phyloP scores from a whole-genome alignment of 1,140 invertebrate species.

The Pissodes strobi region DNA sequence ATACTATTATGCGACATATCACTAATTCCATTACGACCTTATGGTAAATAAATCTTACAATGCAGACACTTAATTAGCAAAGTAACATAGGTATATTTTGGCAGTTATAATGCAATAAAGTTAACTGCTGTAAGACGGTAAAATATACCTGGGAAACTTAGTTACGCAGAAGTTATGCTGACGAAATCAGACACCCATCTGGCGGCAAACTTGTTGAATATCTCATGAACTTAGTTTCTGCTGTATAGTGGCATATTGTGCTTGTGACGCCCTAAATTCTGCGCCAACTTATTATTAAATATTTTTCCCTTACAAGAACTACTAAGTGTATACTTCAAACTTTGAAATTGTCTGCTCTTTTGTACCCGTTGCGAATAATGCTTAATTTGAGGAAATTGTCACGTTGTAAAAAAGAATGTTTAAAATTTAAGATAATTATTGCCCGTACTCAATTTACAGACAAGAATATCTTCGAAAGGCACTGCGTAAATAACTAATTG shows the following conservation, averaged over 20 bases:
- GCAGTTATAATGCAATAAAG: too few species aligned
- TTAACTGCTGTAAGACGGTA: constrained; percentile 12
- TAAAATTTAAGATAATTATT: background rate
- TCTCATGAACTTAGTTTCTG: constrained; percentile 27
- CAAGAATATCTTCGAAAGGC: too few species aligned
- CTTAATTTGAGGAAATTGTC: background rate
- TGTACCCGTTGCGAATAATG: constrained; percentile 2
- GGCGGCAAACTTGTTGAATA: constrained; percentile 29
- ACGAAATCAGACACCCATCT: constrained; percentile 21
- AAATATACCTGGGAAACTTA: constrained; percentile 11
- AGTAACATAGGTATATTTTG: too few species aligned
- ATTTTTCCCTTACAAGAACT: constrained; percentile 15
- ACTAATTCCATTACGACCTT: too few species aligned
- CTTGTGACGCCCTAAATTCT: constrained; percentile 20
- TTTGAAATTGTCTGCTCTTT: constrained; percentile 10
- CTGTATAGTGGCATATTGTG: constrained; percentile 25
- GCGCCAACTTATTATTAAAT: constrained; percentile 24
- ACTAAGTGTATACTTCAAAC: background rate
- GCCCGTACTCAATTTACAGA: background rate
- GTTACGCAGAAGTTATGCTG: constrained; percentile 4
- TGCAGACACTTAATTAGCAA: too few species aligned
- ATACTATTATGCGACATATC: too few species aligned
- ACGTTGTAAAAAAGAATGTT: background rate
- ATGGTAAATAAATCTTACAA: too few species aligned
- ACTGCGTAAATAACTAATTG: too few species aligned